These are phyloP conservation scores for Drosophila hydei DNA, from an alignment of 1,140 invertebrate species.

Conservation along the genomic window DNA sequence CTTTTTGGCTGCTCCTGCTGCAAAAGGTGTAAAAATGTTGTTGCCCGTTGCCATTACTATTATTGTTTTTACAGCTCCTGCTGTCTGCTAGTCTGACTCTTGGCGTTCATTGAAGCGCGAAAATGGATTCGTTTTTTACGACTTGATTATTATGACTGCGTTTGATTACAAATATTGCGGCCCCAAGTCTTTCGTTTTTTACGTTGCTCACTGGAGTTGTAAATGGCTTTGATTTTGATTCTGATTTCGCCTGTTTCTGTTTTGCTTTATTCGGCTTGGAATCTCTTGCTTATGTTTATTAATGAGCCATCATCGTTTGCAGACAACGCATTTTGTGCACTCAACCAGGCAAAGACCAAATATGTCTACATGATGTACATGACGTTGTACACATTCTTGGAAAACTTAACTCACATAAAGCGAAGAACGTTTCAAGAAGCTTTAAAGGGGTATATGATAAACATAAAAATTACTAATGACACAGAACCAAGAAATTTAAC, in stretches of 20 bases:
- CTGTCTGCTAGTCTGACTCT: constrained; percentile 36
- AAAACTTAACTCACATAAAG: too few relatives aligned
- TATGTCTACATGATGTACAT: neutral
- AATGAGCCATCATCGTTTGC: constrained; percentile 64
- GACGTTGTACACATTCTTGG: neutral
- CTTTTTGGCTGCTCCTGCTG: constrained; percentile 44
- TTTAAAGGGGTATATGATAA: too few relatives aligned
- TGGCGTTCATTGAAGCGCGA: constrained; percentile 69
- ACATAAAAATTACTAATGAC: too few relatives aligned
- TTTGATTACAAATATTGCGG: constrained; percentile 80
- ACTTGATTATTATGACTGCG: constrained; percentile 82
- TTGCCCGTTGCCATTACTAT: constrained; percentile 67
- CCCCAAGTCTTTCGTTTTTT: constrained; percentile 30
- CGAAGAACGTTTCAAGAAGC: too few relatives aligned
- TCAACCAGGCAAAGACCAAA: constrained; percentile 5
- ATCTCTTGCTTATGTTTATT: constrained; percentile 75
- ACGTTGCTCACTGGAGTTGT: constrained; percentile 56
- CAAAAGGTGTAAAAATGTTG: constrained; percentile 76
- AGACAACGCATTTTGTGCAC: constrained; percentile 28
- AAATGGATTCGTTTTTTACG: constrained; percentile 83
- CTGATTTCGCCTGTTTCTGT: constrained; percentile 15
- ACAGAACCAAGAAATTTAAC: too few relatives aligned
- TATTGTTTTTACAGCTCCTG: constrained; percentile 72
- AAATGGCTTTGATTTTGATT: constrained; percentile 70
- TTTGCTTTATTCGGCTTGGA: constrained; percentile 22